phyloP scores from a whole-genome alignment of 2,888 invertebrate species.

The Athrips mouffetella region DNA sequence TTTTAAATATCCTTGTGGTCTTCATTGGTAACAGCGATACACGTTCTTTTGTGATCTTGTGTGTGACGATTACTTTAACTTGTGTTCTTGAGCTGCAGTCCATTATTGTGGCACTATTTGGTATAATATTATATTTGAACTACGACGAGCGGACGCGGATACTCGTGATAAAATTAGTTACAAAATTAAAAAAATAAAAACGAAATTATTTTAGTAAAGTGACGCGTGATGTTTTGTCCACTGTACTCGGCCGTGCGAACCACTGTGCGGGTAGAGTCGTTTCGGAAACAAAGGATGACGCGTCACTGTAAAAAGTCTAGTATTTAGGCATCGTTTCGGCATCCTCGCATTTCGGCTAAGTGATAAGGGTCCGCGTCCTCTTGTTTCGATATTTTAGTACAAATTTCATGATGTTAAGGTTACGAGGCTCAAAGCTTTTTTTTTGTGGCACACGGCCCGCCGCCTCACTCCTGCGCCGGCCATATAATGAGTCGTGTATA shows the following conservation, averaged over 20 bases:
- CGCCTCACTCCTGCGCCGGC: slow-evolving; percentile 49
- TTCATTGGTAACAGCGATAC: slow-evolving; percentile 73
- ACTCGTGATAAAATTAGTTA: slow-evolving; percentile 74
- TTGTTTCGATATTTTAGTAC: slow-evolving; percentile 77
- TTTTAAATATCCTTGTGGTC: slow-evolving; percentile 76
- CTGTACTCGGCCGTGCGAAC: slow-evolving; percentile 16
- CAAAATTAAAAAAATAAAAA: slow-evolving; percentile 64
- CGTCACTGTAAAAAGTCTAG: slow-evolving; percentile 43
- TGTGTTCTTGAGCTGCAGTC: slow-evolving; percentile 51
- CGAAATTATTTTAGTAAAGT: slow-evolving; percentile 69
- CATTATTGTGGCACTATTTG: slow-evolving; percentile 54
- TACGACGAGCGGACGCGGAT: slow-evolving; percentile 71
- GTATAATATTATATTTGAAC: slow-evolving; percentile 70
- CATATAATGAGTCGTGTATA: slow-evolving; percentile 74
- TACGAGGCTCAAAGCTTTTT: slow-evolving; percentile 78
- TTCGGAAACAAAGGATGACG: not conserved
- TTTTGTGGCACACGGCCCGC: slow-evolving; percentile 61
- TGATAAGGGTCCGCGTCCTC: slow-evolving; percentile 72
- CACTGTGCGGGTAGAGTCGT: slow-evolving; percentile 26
- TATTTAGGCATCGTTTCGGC: slow-evolving; percentile 76
- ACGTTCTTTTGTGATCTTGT: slow-evolving; percentile 61
- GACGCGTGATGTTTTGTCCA: slow-evolving; percentile 37
- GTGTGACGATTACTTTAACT: slow-evolving; percentile 39
- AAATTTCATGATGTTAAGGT: slow-evolving; percentile 78
- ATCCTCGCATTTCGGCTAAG: slow-evolving; percentile 79